A percentile compares a stretch with the other conserved stretches of the same genome.
phyloP scores from a whole-genome alignment of 1,140 invertebrate species.

The Drosophila tristis region DNA sequence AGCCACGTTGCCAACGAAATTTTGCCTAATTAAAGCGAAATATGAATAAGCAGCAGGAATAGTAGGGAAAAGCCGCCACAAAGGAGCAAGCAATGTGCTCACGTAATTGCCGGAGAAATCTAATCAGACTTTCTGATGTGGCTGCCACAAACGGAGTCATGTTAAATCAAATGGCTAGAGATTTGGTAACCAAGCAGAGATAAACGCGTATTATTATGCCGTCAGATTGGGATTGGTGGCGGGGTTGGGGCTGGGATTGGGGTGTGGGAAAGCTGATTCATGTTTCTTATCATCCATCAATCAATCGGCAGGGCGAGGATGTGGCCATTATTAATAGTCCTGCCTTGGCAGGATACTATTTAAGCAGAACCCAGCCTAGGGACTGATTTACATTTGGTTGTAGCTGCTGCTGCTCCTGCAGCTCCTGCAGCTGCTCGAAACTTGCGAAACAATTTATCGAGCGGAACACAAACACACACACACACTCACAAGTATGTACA shows the following conservation, averaged over 20 bases:
- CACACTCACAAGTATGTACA: constrained; percentile 28
- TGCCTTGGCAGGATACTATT: constrained; percentile 36
- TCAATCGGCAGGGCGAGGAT: constrained; percentile 61
- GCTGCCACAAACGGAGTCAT: constrained; percentile 43
- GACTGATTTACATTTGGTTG: constrained; percentile 40
- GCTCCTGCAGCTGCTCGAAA: constrained; percentile 21
- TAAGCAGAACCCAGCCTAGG: constrained; percentile 11
- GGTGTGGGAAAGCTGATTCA: constrained; percentile 38
- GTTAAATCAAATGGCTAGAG: constrained; percentile 76
- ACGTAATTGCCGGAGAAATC: constrained; percentile 72
- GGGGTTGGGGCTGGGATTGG: neutral
- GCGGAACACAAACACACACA: constrained; percentile 43
- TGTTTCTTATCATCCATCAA: constrained; percentile 75
- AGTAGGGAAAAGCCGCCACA: constrained; percentile 6
- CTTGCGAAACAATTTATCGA: constrained; percentile 64
- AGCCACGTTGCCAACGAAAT: constrained; percentile 51
- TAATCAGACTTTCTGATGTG: constrained; percentile 73
- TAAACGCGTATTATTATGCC: constrained; percentile 80
- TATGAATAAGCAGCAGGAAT: constrained; percentile 20
- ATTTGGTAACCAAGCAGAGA: constrained; percentile 74
- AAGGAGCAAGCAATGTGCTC: constrained; percentile 61
- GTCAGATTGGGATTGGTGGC: constrained; percentile 31
- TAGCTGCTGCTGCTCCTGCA: constrained; percentile 1
- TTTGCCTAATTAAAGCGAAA: constrained; percentile 51
- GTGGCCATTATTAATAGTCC: constrained; percentile 66